Percentiles rank a stretch among this genome's conserved stretches.
These are phyloP conservation scores for Casuarius casuarius DNA, from an alignment of 2,113 vertebrate species.

Conservation along the genomic window DNA sequence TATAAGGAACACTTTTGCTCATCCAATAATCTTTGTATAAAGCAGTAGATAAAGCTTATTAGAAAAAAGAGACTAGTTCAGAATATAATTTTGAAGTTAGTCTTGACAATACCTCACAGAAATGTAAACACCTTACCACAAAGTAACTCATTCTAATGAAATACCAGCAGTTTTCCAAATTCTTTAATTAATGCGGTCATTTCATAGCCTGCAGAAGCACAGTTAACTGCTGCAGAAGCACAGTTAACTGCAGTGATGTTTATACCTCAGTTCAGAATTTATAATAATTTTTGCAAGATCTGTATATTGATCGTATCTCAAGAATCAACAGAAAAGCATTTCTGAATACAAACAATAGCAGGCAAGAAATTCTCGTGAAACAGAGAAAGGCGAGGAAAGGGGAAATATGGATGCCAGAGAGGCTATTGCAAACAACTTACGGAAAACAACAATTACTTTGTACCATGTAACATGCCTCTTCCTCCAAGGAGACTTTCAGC, in stretches of 20 bases:
- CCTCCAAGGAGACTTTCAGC: neutral
- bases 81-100: neutral
- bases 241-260: neutral
- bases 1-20: slow-evolving; percentile 8
- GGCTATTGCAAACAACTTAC: neutral
- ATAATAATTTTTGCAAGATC: neutral
- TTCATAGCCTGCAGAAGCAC: neutral
- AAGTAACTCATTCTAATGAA: neutral
- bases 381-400: neutral
- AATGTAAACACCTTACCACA: neutral
- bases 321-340: neutral
- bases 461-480: neutral
- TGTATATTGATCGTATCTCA: neutral
- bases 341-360: neutral
- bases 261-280: neutral
- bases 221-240: neutral
- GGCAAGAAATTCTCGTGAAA: neutral
- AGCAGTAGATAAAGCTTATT: neutral
- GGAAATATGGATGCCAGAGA: neutral
- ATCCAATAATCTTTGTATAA: neutral
- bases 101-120: neutral
- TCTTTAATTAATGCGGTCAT: neutral
- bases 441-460: neutral
- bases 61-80: neutral
- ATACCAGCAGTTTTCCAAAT: neutral